Conservation (phyloP, 2,888 invertebrate species). For the Nemapogon koenigi region DNA sequence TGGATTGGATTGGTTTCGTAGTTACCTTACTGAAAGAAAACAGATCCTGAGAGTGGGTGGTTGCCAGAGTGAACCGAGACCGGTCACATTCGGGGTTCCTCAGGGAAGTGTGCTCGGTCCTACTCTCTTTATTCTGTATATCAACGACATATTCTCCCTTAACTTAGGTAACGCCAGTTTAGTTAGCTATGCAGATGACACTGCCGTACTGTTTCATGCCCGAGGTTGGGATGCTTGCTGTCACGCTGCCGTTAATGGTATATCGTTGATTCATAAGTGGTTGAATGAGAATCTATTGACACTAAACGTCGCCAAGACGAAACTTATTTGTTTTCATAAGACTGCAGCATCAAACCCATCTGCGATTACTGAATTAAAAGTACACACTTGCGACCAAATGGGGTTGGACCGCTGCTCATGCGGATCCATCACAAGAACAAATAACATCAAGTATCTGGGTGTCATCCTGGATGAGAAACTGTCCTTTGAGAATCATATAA, state of each 20-base stretch:
- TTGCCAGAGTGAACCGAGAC: neutral
- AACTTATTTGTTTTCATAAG: conserved; percentile 7
- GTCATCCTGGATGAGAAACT: no score
- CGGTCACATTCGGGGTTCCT: conserved; percentile 13
- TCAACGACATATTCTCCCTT: conserved; percentile 8
- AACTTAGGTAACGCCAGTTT: neutral
- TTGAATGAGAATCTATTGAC: conserved; percentile 4
- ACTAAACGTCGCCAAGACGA: conserved; percentile 6
- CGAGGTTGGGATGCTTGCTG: neutral
- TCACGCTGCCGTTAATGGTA: neutral
- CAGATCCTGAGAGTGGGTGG: neutral
- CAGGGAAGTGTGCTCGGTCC: conserved; percentile 16
- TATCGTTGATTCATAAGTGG: conserved; percentile 1
- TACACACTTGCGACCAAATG: no score
- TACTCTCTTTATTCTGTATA: conserved; percentile 13
- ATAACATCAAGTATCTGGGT: no score
- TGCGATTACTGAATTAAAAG: no score
- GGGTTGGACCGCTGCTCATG: no score
- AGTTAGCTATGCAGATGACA: conserved; percentile 11
- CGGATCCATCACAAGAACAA: no score
- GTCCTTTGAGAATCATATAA: no score
- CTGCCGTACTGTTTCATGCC: conserved; percentile 11
- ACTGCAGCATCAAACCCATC: no score
- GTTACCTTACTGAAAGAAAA: conserved; percentile 10
- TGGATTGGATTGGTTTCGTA: conserved; percentile 10